A percentile compares a stretch with the other conserved stretches of the same genome.
Evolutionary conservation across 92 coral and sea anemone species (phyloP).

Genomic region (Actinernus sp.): DNA sequence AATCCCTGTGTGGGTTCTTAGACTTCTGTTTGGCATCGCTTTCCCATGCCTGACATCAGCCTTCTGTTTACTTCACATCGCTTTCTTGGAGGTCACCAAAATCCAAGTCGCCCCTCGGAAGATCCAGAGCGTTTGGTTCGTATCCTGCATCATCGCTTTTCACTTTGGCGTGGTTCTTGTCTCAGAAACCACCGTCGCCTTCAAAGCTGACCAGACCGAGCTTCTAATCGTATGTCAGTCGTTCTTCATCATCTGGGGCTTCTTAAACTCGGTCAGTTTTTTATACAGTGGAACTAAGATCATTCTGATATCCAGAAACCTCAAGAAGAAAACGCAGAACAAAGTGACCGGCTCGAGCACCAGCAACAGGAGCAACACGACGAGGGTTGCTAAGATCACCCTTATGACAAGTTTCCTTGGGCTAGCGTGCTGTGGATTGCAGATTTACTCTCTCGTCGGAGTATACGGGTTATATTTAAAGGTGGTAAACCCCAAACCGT

Average conservation of each 20-base stretch:
- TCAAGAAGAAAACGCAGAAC: conserved; percentile 18
- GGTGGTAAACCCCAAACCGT: conserved; percentile 69
- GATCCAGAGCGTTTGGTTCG: conserved; percentile 64
- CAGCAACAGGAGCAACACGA: conserved; percentile 29
- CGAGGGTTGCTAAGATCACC: conserved; percentile 49
- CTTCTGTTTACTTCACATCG: conserved; percentile 82
- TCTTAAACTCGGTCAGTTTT: conserved; percentile 72
- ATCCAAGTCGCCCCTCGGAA: conserved; percentile 49
- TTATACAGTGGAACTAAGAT: conserved; percentile 87
- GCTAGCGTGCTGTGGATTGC: conserved; percentile 71
- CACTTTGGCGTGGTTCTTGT: conserved; percentile 75
- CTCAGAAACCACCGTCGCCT: conserved; percentile 62
- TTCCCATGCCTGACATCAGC: conserved; percentile 90
- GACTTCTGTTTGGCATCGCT: conserved; percentile 75
- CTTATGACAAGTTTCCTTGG: conserved; percentile 71
- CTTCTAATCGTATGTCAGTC: conserved; percentile 86
- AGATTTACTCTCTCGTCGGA: conserved; percentile 76
- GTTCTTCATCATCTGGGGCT: conserved; percentile 84
- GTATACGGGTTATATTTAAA: conserved; percentile 61
- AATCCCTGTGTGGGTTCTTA: conserved; percentile 55
- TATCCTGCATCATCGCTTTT: conserved; percentile 57
- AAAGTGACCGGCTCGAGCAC: not conserved
- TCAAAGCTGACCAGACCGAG: conserved; percentile 57
- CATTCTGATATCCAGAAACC: conserved; percentile 21
- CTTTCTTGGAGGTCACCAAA: conserved; percentile 87